Conservation (phyloP, 1,140 invertebrate species). For the Penaeus chinensis region DNA sequence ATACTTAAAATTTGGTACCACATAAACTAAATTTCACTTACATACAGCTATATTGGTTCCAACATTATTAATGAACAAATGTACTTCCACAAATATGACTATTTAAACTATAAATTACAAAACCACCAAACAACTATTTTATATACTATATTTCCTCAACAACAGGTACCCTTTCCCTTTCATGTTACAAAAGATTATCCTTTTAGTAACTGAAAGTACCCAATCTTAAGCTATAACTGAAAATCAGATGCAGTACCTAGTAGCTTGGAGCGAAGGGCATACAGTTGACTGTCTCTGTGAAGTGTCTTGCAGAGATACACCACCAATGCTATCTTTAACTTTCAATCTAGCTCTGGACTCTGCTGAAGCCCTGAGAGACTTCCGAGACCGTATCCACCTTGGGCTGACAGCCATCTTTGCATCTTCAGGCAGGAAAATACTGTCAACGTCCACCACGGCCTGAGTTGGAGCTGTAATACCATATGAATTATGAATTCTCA, state of each 20-base stretch:
- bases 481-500: too few relatives aligned
- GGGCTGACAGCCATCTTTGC: constrained; percentile 32
- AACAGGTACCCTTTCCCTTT: too few relatives aligned
- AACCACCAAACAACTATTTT: too few relatives aligned
- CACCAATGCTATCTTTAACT: constrained; percentile 62
- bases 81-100: too few relatives aligned
- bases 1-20: too few relatives aligned
- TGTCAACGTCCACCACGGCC: constrained; percentile 31
- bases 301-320: constrained; percentile 60
- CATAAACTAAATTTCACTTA: too few relatives aligned
- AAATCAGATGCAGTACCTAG: constrained; percentile 3
- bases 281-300: constrained; percentile 45
- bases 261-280: constrained; percentile 5
- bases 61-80: too few relatives aligned
- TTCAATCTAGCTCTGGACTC: constrained; percentile 52
- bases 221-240: not conserved
- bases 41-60: too few relatives aligned
- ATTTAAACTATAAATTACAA: too few relatives aligned
- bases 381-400: constrained; percentile 42
- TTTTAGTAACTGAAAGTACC: too few relatives aligned
- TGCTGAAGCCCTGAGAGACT: constrained; percentile 28
- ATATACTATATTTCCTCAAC: too few relatives aligned
- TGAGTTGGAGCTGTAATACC: constrained; percentile 33
- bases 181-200: too few relatives aligned
- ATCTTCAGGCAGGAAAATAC: constrained; percentile 28